phyloP scores from a whole-genome alignment of 1,140 invertebrate species.

The Lithobius niger region DNA sequence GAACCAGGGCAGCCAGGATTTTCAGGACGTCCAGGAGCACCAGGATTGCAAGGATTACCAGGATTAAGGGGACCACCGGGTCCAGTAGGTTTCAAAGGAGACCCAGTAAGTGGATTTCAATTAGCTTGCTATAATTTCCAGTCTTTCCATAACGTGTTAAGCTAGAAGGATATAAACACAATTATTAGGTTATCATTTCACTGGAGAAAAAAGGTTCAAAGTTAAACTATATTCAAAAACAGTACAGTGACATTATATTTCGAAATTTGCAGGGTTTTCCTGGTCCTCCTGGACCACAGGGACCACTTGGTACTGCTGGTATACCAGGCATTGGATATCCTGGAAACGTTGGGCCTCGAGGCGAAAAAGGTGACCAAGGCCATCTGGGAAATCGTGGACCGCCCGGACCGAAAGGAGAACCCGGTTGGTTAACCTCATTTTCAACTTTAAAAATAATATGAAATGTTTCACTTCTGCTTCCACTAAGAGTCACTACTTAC shows the following conservation, averaged over 20 bases:
- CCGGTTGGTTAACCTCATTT: constrained; percentile 4
- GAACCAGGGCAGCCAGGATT: constrained; percentile 17
- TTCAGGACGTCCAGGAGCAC: constrained; percentile 23
- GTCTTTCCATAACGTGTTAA: too few species aligned
- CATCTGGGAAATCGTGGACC: constrained; percentile 3
- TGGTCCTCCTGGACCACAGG: constrained; percentile 15
- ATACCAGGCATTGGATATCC: constrained; percentile 16
- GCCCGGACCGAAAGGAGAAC: constrained; percentile 11
- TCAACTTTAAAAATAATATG: neutral
- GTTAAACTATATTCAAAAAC: too few species aligned
- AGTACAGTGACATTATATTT: too few species aligned
- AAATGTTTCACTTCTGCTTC: too few species aligned
- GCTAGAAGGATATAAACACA: too few species aligned
- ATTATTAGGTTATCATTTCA: too few species aligned
- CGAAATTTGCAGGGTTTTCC: neutral
- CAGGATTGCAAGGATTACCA: constrained; percentile 35
- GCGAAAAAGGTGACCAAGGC: constrained; percentile 8
- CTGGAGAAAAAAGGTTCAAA: too few species aligned
- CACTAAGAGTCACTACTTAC: too few species aligned
- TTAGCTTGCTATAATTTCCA: neutral
- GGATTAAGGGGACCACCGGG: constrained; percentile 42
- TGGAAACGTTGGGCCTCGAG: constrained; percentile 25
- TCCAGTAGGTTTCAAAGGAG: constrained; percentile 32
- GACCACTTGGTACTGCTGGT: constrained; percentile 16
- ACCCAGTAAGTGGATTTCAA: constrained; percentile 12